Evolutionary conservation across 2,888 invertebrate genomes (phyloP).

Genomic region (Hirudinaria manillensis): DNA sequence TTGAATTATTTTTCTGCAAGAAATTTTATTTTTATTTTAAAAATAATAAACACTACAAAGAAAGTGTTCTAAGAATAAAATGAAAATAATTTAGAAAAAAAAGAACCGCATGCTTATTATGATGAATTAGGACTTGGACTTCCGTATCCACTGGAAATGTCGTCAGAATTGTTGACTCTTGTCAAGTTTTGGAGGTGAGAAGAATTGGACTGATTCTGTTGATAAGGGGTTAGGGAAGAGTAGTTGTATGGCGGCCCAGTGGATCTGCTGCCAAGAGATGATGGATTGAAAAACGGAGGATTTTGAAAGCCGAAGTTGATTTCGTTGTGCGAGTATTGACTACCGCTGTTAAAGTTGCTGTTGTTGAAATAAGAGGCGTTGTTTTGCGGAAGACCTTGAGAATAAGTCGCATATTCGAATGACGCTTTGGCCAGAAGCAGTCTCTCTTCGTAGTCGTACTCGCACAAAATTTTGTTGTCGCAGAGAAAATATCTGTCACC

Average conservation of each 20-base stretch:
- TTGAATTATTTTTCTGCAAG: no score
- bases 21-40: no score
- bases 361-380: conserved; percentile 10
- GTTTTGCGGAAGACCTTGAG: not conserved
- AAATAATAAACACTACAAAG: no score
- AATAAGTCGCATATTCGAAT: conserved; percentile 69
- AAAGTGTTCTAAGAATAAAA: no score
- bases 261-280: not conserved
- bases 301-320: not conserved
- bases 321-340: not conserved
- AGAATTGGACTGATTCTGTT: not conserved
- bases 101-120: conserved; percentile 38
- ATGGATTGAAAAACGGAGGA: not conserved
- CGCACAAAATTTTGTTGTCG: conserved; percentile 88
- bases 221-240: not conserved
- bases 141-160: conserved; percentile 73
- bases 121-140: conserved; percentile 60
- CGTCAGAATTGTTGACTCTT: conserved; percentile 56
- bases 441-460: conserved; percentile 86
- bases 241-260: not conserved
- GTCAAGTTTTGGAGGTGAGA: not conserved
- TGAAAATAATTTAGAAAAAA: not conserved
- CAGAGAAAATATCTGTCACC: conserved; percentile 86
- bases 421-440: conserved; percentile 84
- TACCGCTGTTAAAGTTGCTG: conserved; percentile 20